phyloP scores from a whole-genome alignment of 2,113 vertebrate species.

The Heloderma charlesbogerti region DNA sequence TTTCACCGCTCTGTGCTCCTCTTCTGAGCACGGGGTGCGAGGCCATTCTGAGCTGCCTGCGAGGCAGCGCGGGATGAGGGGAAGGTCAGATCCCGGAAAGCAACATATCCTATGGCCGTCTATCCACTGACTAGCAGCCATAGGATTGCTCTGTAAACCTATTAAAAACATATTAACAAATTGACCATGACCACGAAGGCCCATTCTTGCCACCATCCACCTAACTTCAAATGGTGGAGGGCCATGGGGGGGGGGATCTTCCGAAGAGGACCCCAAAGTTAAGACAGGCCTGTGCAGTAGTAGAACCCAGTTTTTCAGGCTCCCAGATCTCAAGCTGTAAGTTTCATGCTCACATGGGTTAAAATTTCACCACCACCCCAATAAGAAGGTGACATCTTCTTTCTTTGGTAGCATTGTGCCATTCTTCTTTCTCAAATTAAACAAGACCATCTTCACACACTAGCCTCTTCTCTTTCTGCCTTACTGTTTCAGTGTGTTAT shows the following conservation, averaged over 20 bases:
- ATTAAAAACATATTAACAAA: too few species aligned
- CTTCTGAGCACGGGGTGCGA: too few species aligned
- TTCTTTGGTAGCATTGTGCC: fast-evolving
- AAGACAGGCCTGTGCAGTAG: not conserved
- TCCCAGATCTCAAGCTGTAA: not conserved
- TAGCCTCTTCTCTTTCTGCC: fast-evolving
- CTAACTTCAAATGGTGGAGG: too few species aligned
- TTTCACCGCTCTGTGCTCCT: too few species aligned
- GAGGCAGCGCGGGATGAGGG: too few species aligned
- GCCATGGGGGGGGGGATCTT: not conserved
- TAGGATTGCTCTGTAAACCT: too few species aligned
- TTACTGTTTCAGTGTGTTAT: fast-evolving
- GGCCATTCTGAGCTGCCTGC: too few species aligned
- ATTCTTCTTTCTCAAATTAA: slow-evolving; percentile 4
- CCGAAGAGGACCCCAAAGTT: not conserved
- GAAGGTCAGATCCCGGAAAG: too few species aligned
- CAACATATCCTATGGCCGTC: too few species aligned
- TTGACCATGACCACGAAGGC: too few species aligned
- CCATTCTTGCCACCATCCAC: too few species aligned
- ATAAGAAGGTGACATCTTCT: fast-evolving
- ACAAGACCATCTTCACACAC: not conserved
- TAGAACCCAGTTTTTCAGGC: not conserved
- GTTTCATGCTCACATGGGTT: not conserved
- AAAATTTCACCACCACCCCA: not conserved
- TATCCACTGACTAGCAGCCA: too few species aligned